Percentiles rank a stretch among this genome's conserved stretches.
These are phyloP conservation scores for Arctocebus calabarensis DNA, from an alignment of 2,797 vertebrate species.

Conservation along the genomic window DNA sequence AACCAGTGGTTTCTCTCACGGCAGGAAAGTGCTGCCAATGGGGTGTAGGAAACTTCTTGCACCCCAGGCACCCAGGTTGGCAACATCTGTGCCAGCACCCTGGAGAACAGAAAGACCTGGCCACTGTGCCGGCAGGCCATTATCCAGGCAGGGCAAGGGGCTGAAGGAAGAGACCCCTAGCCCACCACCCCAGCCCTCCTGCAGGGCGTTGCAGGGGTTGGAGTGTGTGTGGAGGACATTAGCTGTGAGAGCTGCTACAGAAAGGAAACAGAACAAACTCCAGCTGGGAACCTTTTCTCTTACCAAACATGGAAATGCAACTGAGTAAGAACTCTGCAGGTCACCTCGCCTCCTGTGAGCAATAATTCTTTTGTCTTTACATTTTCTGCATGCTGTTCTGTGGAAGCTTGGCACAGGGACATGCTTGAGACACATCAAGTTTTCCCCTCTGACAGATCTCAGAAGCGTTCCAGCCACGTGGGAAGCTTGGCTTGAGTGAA, in stretches of 20 bases:
- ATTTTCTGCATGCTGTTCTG: constrained; percentile 1
- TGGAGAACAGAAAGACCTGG: not conserved
- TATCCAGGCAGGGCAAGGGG: not conserved
- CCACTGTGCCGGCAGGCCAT: not conserved
- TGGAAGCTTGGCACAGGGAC: not conserved
- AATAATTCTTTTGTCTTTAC: not conserved
- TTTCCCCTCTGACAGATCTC: constrained; percentile 5
- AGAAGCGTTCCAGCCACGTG: constrained; percentile 14
- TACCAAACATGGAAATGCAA: not conserved
- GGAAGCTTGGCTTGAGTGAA: constrained; percentile 65
- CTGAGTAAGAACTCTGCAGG: not conserved
- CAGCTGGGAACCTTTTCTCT: not conserved
- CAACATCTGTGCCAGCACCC: not conserved
- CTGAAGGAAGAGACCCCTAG: not conserved
- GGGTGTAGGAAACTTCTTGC: no score
- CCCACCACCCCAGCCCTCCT: not conserved
- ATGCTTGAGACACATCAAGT: constrained; percentile 7
- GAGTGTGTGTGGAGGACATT: not conserved
- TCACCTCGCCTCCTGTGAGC: not conserved
- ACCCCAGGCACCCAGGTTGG: not conserved
- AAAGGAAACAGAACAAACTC: not conserved
- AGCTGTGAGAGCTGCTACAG: not conserved
- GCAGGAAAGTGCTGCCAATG: not conserved
- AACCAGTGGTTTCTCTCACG: not conserved
- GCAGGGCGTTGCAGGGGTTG: not conserved